phyloP scores from a whole-genome alignment of 2,888 invertebrate genomes.

The Chaetogeoica ovagalla region DNA sequence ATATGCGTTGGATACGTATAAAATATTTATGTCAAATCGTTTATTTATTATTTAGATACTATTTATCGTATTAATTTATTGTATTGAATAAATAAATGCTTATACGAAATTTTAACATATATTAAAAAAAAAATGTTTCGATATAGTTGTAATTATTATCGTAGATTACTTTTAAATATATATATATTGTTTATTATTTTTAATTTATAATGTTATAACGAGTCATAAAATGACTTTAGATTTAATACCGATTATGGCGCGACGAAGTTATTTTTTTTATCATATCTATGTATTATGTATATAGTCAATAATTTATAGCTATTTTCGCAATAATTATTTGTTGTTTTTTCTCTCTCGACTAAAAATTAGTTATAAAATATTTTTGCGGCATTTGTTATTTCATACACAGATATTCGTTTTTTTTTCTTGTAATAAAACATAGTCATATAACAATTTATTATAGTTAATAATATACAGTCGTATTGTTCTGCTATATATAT shows the following conservation, averaged over 20 bases:
- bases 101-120: too few species aligned
- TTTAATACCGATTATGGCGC: neutral
- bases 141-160: too few species aligned
- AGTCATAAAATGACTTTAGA: neutral
- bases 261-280: neutral
- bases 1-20: too few species aligned
- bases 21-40: too few species aligned
- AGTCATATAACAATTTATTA: neutral
- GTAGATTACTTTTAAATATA: too few species aligned
- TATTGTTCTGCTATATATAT: too few species aligned
- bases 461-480: too few species aligned
- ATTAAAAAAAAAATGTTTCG: too few species aligned
- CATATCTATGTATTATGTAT: neutral
- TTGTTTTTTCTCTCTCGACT: slow-evolving; percentile 8
- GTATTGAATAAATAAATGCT: too few species aligned
- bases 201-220: neutral
- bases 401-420: slow-evolving; percentile 35
- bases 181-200: neutral
- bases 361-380: slow-evolving; percentile 30
- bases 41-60: too few species aligned
- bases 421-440: slow-evolving; percentile 18
- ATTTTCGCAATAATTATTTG: slow-evolving; percentile 13
- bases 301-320: neutral
- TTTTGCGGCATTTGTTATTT: slow-evolving; percentile 46
- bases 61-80: too few species aligned